Evolutionary conservation across 1,140 invertebrate genomes (phyloP).

Genomic region (Archegozetes longisetosus): DNA sequence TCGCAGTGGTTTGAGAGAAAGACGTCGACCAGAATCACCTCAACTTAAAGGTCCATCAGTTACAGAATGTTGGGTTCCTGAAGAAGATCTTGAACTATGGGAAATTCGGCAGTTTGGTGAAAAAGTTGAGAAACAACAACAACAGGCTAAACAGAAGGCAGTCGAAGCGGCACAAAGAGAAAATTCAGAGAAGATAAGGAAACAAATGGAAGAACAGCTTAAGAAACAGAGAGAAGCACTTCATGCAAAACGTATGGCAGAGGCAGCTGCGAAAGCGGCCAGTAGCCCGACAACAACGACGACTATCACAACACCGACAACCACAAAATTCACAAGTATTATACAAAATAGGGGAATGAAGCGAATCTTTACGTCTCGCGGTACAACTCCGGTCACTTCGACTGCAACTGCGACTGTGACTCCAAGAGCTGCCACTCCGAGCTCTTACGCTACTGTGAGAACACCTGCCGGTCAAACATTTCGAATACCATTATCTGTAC

Average conservation of each 20-base stretch:
- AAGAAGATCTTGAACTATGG: slow-evolving; percentile 89
- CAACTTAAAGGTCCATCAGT: slow-evolving; percentile 60
- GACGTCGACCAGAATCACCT: slow-evolving; percentile 53
- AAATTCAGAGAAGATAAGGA: slow-evolving; percentile 60
- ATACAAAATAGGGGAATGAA: slow-evolving; percentile 2
- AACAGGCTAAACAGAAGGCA: slow-evolving; percentile 16
- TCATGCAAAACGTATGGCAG: slow-evolving; percentile 50
- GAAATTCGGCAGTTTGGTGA: slow-evolving; percentile 92
- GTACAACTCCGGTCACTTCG: neutral
- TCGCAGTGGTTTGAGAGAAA: slow-evolving; percentile 73
- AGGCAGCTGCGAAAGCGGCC: slow-evolving; percentile 19
- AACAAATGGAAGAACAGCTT: slow-evolving; percentile 75
- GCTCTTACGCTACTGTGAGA: slow-evolving; percentile 11
- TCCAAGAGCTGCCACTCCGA: neutral
- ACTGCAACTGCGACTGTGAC: neutral
- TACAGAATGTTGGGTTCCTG: slow-evolving; percentile 85
- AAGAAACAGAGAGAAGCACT: slow-evolving; percentile 66
- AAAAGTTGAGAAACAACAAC: slow-evolving; percentile 32
- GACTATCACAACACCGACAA: slow-evolving; percentile 21
- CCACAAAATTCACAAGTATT: slow-evolving; percentile 19
- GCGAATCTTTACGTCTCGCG: neutral
- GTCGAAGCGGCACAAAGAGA: slow-evolving; percentile 19
- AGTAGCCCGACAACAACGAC: slow-evolving; percentile 22
- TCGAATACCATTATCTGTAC: slow-evolving; percentile 34
- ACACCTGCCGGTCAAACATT: slow-evolving; percentile 25